Evolutionary conservation across 2,888 invertebrate species (phyloP).

Genomic region (Acrocyrtus sp.): DNA sequence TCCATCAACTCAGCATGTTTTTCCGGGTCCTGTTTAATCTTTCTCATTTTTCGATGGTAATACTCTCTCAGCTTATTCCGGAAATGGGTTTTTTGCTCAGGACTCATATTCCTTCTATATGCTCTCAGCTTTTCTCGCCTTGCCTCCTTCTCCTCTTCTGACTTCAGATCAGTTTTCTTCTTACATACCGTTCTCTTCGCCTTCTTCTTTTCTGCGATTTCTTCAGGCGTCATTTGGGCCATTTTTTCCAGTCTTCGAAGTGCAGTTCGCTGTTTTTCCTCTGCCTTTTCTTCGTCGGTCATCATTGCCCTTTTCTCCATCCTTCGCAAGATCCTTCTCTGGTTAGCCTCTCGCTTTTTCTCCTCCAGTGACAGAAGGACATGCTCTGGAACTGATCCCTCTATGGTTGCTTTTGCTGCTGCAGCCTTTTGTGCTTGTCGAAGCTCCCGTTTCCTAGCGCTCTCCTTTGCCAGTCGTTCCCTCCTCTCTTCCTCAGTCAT

Average conservation of each 20-base stretch:
- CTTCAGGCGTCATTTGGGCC: neutral
- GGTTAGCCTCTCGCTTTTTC: neutral
- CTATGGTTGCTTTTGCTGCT: neutral
- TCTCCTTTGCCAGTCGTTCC: neutral
- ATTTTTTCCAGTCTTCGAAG: neutral
- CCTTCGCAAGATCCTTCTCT: neutral
- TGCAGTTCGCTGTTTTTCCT: neutral
- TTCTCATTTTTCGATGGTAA: neutral
- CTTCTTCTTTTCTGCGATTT: constrained; percentile 7
- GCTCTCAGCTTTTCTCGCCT: neutral
- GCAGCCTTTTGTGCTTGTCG: neutral
- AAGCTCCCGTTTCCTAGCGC: constrained; percentile 8
- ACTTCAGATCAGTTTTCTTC: neutral
- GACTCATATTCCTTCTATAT: neutral
- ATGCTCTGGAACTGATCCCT: neutral
- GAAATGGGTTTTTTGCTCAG: neutral
- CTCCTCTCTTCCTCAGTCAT: constrained; percentile 18
- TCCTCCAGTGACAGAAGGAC: constrained; percentile 7
- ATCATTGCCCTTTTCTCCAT: neutral
- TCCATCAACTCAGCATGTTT: constrained; percentile 18
- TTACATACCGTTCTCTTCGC: neutral
- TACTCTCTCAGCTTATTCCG: neutral
- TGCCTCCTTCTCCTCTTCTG: neutral
- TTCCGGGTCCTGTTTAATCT: constrained; percentile 20
- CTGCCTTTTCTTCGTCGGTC: neutral